A percentile compares a stretch with the other conserved stretches of the same genome.
phyloP scores from a whole-genome alignment of 2,888 invertebrate species.

The Gari tellinella region DNA sequence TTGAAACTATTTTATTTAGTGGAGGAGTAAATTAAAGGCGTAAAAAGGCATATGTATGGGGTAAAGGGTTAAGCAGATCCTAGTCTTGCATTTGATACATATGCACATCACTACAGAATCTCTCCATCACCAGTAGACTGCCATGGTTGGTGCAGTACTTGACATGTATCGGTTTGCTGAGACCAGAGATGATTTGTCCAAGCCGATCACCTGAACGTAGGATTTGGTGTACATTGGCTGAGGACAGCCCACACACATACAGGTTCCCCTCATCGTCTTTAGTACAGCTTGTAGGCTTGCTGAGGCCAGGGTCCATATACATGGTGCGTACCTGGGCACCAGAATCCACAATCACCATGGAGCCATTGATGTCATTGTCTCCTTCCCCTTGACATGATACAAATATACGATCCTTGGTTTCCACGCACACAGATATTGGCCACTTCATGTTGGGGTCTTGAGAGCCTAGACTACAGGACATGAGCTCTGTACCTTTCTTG shows the following conservation, averaged over 20 bases:
- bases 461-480: conserved; percentile 53
- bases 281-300: conserved; percentile 55
- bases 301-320: conserved; percentile 55
- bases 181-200: conserved; percentile 48
- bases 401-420: conserved; percentile 51
- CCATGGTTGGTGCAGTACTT: conserved; percentile 37
- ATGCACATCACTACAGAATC: conserved; percentile 54
- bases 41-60: too few species aligned
- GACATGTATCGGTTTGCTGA: conserved; percentile 58
- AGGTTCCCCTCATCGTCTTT: conserved; percentile 54
- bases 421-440: conserved; percentile 60
- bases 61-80: neutral
- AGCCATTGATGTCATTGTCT: conserved; percentile 46
- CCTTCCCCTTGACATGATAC: conserved; percentile 60
- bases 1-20: too few species aligned
- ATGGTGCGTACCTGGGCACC: conserved; percentile 53
- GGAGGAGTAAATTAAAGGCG: too few species aligned
- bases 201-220: conserved; percentile 40
- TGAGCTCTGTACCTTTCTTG: conserved; percentile 50
- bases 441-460: conserved; percentile 62
- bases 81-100: conserved; percentile 56
- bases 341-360: conserved; percentile 49
- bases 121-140: conserved; percentile 50
- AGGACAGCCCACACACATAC: conserved; percentile 53
- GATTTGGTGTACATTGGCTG: conserved; percentile 55